phyloP scores from a whole-genome alignment of 2,888 invertebrate genomes.

The Synergus laeviventris region DNA sequence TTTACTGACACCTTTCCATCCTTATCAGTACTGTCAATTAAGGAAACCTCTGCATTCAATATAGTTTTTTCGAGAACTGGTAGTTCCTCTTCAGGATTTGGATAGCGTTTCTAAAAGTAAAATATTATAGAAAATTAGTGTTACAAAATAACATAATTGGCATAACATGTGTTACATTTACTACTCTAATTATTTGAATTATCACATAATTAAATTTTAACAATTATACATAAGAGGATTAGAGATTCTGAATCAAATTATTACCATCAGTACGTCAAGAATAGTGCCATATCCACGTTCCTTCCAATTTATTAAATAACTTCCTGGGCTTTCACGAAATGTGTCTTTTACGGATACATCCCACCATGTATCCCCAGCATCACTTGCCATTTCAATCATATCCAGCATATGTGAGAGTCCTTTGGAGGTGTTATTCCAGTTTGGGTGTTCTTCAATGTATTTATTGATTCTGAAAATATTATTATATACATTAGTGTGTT shows the following conservation, averaged over 20 bases:
- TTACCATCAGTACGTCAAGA: slow-evolving; percentile 68
- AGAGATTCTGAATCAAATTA: not conserved
- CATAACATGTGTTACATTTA: no score
- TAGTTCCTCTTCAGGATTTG: slow-evolving; percentile 56
- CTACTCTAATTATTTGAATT: no score
- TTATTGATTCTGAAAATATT: slow-evolving; percentile 46
- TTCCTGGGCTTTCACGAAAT: slow-evolving; percentile 48
- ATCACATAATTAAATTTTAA: no score
- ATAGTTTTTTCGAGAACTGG: slow-evolving; percentile 62
- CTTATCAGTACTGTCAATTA: slow-evolving; percentile 60
- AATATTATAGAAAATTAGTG: slow-evolving; percentile 5
- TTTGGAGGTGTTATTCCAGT: slow-evolving; percentile 47
- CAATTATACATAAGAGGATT: no score
- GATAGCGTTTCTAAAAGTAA: slow-evolving; percentile 67
- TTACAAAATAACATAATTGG: no score
- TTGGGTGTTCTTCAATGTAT: slow-evolving; percentile 51
- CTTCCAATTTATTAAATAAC: slow-evolving; percentile 65
- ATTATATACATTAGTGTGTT: no score
- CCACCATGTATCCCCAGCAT: slow-evolving; percentile 49
- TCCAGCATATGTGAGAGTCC: slow-evolving; percentile 51
- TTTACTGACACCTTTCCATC: slow-evolving; percentile 28
- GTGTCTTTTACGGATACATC: slow-evolving; percentile 44
- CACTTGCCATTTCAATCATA: slow-evolving; percentile 42
- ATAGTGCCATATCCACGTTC: slow-evolving; percentile 62
- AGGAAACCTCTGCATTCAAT: slow-evolving; percentile 62